Evolutionary conservation across 2,888 invertebrate species (phyloP).

Genomic region (Ferrisia virgata): DNA sequence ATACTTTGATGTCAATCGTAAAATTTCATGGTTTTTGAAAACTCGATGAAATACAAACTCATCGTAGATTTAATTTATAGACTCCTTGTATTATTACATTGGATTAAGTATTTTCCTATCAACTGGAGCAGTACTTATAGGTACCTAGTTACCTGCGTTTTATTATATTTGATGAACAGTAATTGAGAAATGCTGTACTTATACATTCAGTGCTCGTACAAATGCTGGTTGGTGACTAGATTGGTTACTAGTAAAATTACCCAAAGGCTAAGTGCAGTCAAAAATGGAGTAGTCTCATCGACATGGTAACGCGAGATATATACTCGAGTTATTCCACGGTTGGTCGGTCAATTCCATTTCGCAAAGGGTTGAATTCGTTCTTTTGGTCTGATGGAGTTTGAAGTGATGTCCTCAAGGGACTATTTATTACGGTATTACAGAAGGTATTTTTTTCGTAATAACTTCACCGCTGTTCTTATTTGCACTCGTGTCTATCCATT

Average conservation of each 20-base stretch:
- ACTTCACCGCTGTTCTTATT: constrained; percentile 10
- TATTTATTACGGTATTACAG: constrained; percentile 37
- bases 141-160: no score
- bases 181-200: not conserved
- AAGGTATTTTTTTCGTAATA: not conserved
- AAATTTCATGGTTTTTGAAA: no score
- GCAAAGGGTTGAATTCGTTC: constrained; percentile 25
- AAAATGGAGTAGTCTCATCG: constrained; percentile 29
- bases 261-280: constrained; percentile 10
- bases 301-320: not conserved
- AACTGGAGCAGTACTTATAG: no score
- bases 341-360: constrained; percentile 41
- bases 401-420: constrained; percentile 39
- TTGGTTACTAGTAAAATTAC: constrained; percentile 17
- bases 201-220: not conserved
- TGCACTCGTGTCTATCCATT: not conserved
- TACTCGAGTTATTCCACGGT: constrained; percentile 39
- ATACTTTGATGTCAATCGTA: no score
- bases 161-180: not conserved
- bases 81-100: no score
- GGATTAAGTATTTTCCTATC: not conserved
- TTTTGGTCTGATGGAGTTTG: constrained; percentile 38
- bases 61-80: no score
- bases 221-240: not conserved
- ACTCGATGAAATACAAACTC: no score